These are phyloP conservation scores for Rhabdornis inornatus DNA, from an alignment of 2,113 vertebrate species.

Conservation along the genomic window DNA sequence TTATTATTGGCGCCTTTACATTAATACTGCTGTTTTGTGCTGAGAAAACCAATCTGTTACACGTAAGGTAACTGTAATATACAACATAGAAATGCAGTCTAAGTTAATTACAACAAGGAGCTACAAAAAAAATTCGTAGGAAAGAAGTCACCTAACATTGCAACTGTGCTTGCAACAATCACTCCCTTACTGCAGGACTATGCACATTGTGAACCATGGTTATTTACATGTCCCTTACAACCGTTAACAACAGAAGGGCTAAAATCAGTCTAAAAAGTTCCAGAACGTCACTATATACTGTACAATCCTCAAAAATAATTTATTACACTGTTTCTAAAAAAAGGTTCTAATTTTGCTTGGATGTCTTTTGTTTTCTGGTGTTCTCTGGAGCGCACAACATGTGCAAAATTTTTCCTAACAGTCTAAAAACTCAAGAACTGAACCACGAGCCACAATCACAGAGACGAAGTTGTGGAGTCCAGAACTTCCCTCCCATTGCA, in stretches of 20 bases:
- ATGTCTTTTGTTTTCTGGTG: constrained; percentile 51
- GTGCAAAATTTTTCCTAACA: constrained; percentile 83
- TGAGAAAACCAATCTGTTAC: constrained; percentile 89
- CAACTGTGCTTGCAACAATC: constrained; percentile 80
- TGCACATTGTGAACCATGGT: constrained; percentile 77
- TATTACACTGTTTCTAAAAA: constrained; percentile 93
- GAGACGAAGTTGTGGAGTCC: constrained; percentile 97
- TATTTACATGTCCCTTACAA: constrained; percentile 86
- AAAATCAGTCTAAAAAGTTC: constrained; percentile 91
- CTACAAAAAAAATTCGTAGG: constrained; percentile 88
- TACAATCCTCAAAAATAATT: constrained; percentile 99
- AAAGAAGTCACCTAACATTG: constrained; percentile 86
- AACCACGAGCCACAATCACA: constrained; percentile 80
- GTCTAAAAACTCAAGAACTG: constrained; percentile 81
- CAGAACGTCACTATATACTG: constrained; percentile 93
- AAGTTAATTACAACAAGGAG: constrained; percentile 91
- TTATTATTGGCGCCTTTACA: constrained; percentile 76
- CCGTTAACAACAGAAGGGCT: constrained; percentile 85
- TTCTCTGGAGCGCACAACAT: constrained; percentile 70
- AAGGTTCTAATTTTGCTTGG: constrained; percentile 76
- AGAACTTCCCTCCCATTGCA: constrained; percentile 98
- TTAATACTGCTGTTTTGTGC: constrained; percentile 89
- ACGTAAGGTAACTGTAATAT: constrained; percentile 90
- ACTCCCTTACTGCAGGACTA: constrained; percentile 74
- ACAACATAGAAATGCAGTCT: constrained; percentile 94